Percentiles rank a stretch among this genome's conserved stretches.
Evolutionary conservation across 2,797 vertebrate genomes (phyloP).

Genomic region (Malacoraja senta): DNA sequence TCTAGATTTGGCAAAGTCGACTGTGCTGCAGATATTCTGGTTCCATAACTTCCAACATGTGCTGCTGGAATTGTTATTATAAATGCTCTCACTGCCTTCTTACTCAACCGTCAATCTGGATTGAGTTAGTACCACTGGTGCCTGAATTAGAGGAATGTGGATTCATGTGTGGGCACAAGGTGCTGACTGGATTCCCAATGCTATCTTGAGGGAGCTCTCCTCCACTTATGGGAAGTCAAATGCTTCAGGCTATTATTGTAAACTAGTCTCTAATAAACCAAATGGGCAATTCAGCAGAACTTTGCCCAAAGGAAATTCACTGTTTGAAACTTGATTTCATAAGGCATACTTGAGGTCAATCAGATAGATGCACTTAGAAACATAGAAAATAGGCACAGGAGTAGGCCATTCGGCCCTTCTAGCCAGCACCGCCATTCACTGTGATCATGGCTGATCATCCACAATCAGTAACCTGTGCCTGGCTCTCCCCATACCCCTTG

Average conservation of each 20-base stretch:
- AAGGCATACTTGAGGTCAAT: neutral
- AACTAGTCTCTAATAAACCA: neutral
- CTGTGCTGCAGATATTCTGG: too few species aligned
- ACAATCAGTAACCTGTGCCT: too few species aligned
- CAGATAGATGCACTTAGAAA: neutral
- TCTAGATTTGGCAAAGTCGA: too few species aligned
- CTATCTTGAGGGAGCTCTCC: neutral
- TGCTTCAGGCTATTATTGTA: neutral
- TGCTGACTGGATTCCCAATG: neutral
- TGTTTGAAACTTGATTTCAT: neutral
- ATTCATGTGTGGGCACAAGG: neutral
- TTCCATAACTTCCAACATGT: neutral
- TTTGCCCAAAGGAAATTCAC: neutral
- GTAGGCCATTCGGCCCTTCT: too few species aligned
- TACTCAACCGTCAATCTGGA: neutral
- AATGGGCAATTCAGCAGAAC: neutral
- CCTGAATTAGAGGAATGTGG: too few species aligned
- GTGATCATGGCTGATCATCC: too few species aligned
- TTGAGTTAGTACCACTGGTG: neutral
- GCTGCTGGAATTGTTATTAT: neutral
- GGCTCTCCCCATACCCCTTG: too few species aligned
- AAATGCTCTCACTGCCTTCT: neutral
- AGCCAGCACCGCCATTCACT: too few species aligned
- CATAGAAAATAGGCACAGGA: too few species aligned
- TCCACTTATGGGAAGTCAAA: neutral